These are phyloP conservation scores for Holothuria leucospilota DNA, from an alignment of 53 echinoderm and acorn worm species.

Conservation along the genomic window DNA sequence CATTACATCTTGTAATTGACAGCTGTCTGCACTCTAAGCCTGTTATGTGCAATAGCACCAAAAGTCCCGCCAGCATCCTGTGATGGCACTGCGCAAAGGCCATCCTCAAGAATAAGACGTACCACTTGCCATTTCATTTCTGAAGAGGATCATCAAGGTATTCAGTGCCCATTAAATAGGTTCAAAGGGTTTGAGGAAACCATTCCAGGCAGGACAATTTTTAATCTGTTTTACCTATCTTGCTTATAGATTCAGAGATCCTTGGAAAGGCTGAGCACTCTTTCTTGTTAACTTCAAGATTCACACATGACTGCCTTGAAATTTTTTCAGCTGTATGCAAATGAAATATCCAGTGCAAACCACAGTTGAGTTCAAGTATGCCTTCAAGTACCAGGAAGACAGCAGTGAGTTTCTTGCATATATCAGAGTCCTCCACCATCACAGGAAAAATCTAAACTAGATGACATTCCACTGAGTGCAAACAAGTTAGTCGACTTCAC, in stretches of 20 bases:
- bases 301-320: no score
- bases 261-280: constrained; percentile 59
- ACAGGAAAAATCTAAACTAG: neutral
- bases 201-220: constrained; percentile 68
- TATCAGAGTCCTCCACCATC: neutral
- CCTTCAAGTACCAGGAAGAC: constrained; percentile 36
- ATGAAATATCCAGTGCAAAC: constrained; percentile 73
- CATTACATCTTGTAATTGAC: constrained; percentile 21
- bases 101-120: constrained; percentile 51
- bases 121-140: constrained; percentile 23
- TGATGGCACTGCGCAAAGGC: constrained; percentile 61
- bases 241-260: constrained; percentile 58
- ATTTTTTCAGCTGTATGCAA: constrained; percentile 12
- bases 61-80: constrained; percentile 67
- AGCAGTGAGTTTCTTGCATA: constrained; percentile 16
- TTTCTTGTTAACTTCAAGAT: constrained; percentile 53
- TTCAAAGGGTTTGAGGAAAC: constrained; percentile 69
- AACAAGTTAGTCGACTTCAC: no score
- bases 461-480: neutral
- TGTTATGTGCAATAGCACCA: constrained; percentile 51
- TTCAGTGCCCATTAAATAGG: constrained; percentile 65
- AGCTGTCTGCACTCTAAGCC: constrained; percentile 65
- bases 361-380: constrained; percentile 31
- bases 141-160: constrained; percentile 46
- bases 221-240: constrained; percentile 55